Evolutionary conservation across 2,888 invertebrate genomes (phyloP).

Genomic region (Lasioglossum zephyrum): DNA sequence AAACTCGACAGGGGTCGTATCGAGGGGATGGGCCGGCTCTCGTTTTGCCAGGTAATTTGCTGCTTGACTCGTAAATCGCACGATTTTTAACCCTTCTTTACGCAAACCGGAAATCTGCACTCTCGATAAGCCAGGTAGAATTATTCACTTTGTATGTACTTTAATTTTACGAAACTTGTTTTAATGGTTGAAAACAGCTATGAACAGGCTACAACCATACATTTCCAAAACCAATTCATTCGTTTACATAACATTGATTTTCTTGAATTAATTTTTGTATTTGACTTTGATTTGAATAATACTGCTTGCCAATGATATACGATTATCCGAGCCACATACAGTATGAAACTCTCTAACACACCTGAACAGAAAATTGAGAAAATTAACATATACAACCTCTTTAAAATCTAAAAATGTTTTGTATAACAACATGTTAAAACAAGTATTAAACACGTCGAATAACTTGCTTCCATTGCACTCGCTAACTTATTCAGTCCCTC

Average conservation of each 20-base stretch:
- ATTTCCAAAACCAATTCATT: neutral
- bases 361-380: neutral
- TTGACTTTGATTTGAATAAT: too few relatives aligned
- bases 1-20: constrained; percentile 8
- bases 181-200: neutral
- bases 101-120: neutral
- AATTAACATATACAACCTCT: neutral
- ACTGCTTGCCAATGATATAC: neutral
- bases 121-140: neutral
- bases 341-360: neutral
- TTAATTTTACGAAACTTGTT: neutral
- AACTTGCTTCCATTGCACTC: neutral
- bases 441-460: neutral
- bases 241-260: neutral
- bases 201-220: neutral
- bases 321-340: neutral
- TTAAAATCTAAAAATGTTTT: neutral
- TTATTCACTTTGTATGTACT: neutral
- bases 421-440: neutral
- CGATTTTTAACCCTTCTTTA: neutral
- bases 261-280: neutral
- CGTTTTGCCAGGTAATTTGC: neutral
- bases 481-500: neutral
- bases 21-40: neutral
- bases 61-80: neutral